phyloP scores from a whole-genome alignment of 2,888 invertebrate species.

The Callimorpha dominula region DNA sequence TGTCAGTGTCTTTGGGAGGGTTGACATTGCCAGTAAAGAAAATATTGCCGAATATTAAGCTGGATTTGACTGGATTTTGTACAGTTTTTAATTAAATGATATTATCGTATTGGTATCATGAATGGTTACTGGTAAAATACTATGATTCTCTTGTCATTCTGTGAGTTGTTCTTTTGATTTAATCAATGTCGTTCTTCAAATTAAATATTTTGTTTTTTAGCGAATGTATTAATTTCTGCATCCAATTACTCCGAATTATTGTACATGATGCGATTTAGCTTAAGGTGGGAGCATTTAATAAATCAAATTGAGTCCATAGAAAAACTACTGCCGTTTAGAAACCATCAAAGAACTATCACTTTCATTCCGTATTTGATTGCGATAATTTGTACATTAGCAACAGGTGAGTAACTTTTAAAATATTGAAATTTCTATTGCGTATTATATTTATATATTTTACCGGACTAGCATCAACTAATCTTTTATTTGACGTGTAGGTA shows the following conservation, averaged over 20 bases:
- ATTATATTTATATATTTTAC: too few relatives aligned
- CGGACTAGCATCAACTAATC: too few relatives aligned
- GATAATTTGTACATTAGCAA: background rate
- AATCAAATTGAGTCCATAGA: slow-evolving; percentile 10
- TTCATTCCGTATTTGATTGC: background rate
- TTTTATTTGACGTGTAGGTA: too few relatives aligned
- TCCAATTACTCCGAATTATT: background rate
- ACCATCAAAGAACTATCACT: background rate
- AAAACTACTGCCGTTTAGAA: background rate
- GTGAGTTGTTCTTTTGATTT: too few relatives aligned
- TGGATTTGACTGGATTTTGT: background rate
- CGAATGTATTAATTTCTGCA: background rate
- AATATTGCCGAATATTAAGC: background rate
- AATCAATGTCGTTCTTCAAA: too few relatives aligned
- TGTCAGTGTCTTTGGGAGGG: background rate
- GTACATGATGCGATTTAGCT: slow-evolving; percentile 7
- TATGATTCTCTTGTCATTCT: too few relatives aligned
- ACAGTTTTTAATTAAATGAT: too few relatives aligned
- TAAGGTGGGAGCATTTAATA: background rate
- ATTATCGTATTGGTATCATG: too few relatives aligned
- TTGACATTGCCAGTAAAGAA: too few relatives aligned
- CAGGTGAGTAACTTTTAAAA: background rate
- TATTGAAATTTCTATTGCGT: too few relatives aligned
- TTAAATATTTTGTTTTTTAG: background rate
- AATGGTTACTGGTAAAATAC: too few relatives aligned